Percentiles rank a stretch among this genome's conserved stretches.
phyloP scores from a whole-genome alignment of 2,797 vertebrate genomes.

The Ptychadena robeensis region DNA sequence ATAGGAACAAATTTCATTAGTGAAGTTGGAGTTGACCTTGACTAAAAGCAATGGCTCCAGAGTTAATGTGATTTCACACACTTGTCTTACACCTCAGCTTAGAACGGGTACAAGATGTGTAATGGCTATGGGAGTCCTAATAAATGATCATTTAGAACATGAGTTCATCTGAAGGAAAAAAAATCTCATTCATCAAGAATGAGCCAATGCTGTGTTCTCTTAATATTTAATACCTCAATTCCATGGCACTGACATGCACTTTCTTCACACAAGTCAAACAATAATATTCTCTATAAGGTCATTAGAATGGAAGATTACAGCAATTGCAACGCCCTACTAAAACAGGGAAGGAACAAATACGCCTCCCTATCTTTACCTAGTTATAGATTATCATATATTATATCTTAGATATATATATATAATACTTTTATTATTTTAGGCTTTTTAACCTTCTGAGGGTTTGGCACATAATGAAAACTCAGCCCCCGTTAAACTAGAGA shows the following conservation, averaged over 20 bases:
- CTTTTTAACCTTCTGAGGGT: too few relatives aligned
- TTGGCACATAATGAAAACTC: too few relatives aligned
- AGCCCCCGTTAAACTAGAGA: too few relatives aligned
- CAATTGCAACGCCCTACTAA: too few relatives aligned
- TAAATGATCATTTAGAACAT: conserved; percentile 28
- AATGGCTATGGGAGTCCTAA: conserved; percentile 20
- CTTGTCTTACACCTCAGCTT: conserved; percentile 35
- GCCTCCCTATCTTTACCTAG: too few relatives aligned
- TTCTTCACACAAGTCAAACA: background rate
- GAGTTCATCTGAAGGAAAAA: conserved; percentile 22
- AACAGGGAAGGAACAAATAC: too few relatives aligned
- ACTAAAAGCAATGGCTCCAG: conserved; percentile 27
- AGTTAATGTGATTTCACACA: conserved; percentile 42
- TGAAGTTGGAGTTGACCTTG: conserved; percentile 39
- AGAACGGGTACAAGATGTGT: conserved; percentile 35
- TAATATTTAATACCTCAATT: conserved; percentile 26
- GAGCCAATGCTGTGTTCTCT: conserved; percentile 1
- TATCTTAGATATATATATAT: too few relatives aligned
- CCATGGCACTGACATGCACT: too few relatives aligned
- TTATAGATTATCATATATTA: too few relatives aligned
- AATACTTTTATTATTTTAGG: too few relatives aligned
- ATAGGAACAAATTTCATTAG: conserved; percentile 47
- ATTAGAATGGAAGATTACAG: background rate
- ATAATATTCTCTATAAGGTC: background rate
- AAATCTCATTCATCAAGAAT: conserved; percentile 14